Conservation (phyloP, 2,113 vertebrate species). For the Hemiprocne comata region DNA sequence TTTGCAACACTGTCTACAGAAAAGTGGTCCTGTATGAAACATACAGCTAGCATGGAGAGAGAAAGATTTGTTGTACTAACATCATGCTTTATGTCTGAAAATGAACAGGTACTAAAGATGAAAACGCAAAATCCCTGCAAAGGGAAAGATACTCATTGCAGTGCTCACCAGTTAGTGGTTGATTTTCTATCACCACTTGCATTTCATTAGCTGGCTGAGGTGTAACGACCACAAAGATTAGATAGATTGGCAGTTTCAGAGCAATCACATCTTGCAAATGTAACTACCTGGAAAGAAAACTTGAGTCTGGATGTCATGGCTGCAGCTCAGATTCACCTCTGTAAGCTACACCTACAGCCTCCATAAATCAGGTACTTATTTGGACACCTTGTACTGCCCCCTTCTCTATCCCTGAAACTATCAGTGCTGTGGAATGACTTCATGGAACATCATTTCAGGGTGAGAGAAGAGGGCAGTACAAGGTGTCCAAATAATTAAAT, state of each 20-base stretch:
- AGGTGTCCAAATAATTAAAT: background rate
- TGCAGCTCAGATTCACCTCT: background rate
- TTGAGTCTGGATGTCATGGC: background rate
- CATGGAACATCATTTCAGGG: background rate
- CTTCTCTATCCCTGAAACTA: background rate
- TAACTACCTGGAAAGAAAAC: background rate
- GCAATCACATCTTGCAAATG: background rate
- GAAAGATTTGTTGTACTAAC: background rate
- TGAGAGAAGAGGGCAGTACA: background rate
- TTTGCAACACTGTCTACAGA: background rate
- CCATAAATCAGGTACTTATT: background rate
- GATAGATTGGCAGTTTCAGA: background rate
- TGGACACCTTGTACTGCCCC: background rate
- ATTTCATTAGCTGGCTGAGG: background rate
- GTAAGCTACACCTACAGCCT: background rate
- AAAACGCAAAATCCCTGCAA: conserved; percentile 2
- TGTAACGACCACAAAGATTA: background rate
- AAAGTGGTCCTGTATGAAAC: background rate
- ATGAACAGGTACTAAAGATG: background rate
- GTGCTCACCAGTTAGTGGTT: background rate
- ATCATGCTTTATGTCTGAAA: background rate
- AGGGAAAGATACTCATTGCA: background rate
- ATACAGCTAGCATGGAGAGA: background rate
- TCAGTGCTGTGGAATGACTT: background rate
- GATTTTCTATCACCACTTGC: background rate